Percentiles rank a stretch among this genome's conserved stretches.
These are phyloP conservation scores for Diaphora mendica DNA, from an alignment of 2,888 invertebrate species.

Conservation along the genomic window DNA sequence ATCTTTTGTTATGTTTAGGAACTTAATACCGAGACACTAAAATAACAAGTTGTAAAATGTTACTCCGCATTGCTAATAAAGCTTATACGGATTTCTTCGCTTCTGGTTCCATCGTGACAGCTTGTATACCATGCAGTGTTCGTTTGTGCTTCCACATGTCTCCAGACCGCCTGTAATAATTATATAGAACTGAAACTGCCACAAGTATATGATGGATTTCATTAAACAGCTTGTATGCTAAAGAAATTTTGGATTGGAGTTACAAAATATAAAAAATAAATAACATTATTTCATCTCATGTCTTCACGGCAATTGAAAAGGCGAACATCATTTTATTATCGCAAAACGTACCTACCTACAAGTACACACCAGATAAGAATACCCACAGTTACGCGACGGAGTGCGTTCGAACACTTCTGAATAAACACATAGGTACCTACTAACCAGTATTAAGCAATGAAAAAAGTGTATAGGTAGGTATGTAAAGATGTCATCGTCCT, in stretches of 20 bases:
- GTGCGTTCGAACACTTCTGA: not conserved
- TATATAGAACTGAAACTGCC: not conserved
- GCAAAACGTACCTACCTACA: not conserved
- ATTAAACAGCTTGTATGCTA: not conserved
- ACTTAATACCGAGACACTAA: not conserved
- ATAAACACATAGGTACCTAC: not conserved
- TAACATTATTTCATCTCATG: not conserved
- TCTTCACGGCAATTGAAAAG: not conserved
- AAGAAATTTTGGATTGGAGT: not conserved
- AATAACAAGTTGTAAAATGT: not conserved
- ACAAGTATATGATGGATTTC: not conserved
- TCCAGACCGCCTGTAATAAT: conserved; percentile 74
- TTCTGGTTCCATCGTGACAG: conserved; percentile 44
- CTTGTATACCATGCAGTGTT: conserved; percentile 75
- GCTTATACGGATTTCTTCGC: conserved; percentile 32
- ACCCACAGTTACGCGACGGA: not conserved
- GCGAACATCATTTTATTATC: not conserved
- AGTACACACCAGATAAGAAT: not conserved
- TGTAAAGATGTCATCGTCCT: too few relatives aligned
- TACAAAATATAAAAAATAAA: not conserved
- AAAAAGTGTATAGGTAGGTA: not conserved
- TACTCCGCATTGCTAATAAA: not conserved
- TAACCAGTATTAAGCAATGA: not conserved
- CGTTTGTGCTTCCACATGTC: conserved; percentile 85
- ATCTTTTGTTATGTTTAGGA: conserved; percentile 33